A percentile compares a stretch with the other conserved stretches of the same genome.
Evolutionary conservation across 1,140 invertebrate genomes (phyloP).

Genomic region (Samia ricini): DNA sequence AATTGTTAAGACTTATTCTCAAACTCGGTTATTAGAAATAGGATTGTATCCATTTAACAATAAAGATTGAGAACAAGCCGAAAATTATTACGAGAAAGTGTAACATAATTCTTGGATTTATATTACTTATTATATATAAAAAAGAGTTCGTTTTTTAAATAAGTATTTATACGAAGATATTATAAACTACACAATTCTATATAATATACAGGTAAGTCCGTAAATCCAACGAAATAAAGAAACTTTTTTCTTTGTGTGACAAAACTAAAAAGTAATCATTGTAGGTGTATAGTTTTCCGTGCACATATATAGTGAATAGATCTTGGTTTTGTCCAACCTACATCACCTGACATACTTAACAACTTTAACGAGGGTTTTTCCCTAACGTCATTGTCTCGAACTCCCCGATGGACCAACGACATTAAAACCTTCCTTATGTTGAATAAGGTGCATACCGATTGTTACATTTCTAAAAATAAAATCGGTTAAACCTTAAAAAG

Average conservation of each 20-base stretch:
- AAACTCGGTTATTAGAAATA: too few species aligned
- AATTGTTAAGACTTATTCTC: too few species aligned
- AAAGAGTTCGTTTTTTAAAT: too few species aligned
- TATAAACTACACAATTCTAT: not conserved
- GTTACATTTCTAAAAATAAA: not conserved
- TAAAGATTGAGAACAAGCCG: too few species aligned
- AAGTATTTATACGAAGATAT: too few species aligned
- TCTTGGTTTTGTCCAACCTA: not conserved
- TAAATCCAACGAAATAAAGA: not conserved
- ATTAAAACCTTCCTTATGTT: not conserved
- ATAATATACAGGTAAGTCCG: not conserved
- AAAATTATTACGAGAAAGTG: too few species aligned
- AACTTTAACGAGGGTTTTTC: not conserved
- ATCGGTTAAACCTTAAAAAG: too few species aligned
- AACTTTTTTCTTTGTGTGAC: not conserved
- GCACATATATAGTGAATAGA: not conserved
- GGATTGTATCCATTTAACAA: too few species aligned
- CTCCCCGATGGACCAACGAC: not conserved
- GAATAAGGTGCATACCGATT: not conserved
- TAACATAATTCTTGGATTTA: too few species aligned
- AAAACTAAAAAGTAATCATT: not conserved
- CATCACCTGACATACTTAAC: constrained; percentile 2
- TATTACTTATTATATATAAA: too few species aligned
- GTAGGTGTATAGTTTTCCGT: not conserved
- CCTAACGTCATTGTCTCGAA: constrained; percentile 2